phyloP scores from a whole-genome alignment of 1,140 invertebrate genomes.

The Aphaenogaster rudis region DNA sequence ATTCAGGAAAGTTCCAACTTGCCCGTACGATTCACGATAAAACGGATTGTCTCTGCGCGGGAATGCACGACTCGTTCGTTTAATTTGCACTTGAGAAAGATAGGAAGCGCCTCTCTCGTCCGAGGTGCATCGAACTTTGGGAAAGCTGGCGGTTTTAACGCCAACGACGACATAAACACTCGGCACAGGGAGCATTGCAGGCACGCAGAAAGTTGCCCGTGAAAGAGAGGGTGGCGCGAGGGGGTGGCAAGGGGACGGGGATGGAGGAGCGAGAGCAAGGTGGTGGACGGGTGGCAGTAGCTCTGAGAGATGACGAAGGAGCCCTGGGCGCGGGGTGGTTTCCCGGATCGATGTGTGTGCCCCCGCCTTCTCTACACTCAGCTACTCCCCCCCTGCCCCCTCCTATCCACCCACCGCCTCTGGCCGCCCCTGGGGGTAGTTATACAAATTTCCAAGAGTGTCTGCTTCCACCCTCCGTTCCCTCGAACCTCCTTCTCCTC shows the following conservation, averaged over 20 bases:
- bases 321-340: conserved; percentile 77
- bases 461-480: conserved; percentile 79
- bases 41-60: not conserved
- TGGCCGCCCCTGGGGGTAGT: conserved; percentile 84
- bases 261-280: conserved; percentile 68
- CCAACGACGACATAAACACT: conserved; percentile 77
- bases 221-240: conserved; percentile 63
- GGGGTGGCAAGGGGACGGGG: conserved; percentile 24
- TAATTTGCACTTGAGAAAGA: conserved; percentile 50
- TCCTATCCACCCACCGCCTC: conserved; percentile 71
- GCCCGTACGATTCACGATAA: not conserved
- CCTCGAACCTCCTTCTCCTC: conserved; percentile 70
- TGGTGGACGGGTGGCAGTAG: conserved; percentile 76
- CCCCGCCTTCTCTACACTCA: conserved; percentile 73
- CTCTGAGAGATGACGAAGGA: conserved; percentile 82
- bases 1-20: not conserved
- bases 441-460: conserved; percentile 87
- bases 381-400: conserved; percentile 68
- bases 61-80: not conserved
- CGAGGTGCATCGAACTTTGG: conserved; percentile 47
- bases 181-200: conserved; percentile 68
- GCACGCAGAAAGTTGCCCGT: conserved; percentile 69
- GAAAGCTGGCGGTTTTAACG: conserved; percentile 74
- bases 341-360: conserved; percentile 84
- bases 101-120: not conserved